Evolutionary conservation across 2,888 invertebrate species (phyloP).

Genomic region (Dorcus hopei): DNA sequence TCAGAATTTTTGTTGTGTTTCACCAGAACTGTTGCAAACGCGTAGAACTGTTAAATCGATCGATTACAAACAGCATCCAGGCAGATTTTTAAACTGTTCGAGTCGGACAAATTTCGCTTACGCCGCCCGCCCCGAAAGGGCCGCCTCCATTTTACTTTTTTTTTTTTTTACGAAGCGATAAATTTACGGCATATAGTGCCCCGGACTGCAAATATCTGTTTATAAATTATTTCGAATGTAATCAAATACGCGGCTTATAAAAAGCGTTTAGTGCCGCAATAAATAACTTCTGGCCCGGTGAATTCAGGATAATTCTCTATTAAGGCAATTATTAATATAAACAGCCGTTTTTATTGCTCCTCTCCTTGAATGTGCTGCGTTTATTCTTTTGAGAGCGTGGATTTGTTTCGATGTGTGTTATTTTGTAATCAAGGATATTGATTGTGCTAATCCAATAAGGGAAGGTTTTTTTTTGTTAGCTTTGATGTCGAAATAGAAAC

Average conservation of each 20-base stretch:
- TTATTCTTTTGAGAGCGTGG: neutral
- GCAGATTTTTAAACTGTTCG: too few relatives aligned
- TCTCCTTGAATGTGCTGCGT: neutral
- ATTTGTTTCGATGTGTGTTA: neutral
- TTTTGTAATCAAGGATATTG: neutral
- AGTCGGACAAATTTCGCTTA: too few relatives aligned
- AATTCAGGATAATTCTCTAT: constrained; percentile 5
- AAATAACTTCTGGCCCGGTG: constrained; percentile 9
- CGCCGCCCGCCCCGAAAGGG: too few relatives aligned
- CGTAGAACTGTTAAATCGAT: too few relatives aligned
- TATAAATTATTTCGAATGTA: constrained; percentile 12
- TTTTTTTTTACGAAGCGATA: too few relatives aligned
- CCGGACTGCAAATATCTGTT: neutral
- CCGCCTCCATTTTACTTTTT: too few relatives aligned
- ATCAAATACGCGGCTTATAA: constrained; percentile 14
- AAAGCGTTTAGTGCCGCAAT: constrained; percentile 11
- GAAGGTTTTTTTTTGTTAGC: too few relatives aligned
- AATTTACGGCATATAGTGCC: too few relatives aligned
- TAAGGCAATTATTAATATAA: constrained; percentile 2
- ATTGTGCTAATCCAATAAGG: too few relatives aligned
- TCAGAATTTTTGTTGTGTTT: too few relatives aligned
- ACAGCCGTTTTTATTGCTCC: neutral
- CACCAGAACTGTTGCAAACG: too few relatives aligned
- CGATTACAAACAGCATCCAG: too few relatives aligned
- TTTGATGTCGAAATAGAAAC: neutral